Conservation (phyloP, 53 echinoderm and acorn worm species). For the Zoroaster sp. region DNA sequence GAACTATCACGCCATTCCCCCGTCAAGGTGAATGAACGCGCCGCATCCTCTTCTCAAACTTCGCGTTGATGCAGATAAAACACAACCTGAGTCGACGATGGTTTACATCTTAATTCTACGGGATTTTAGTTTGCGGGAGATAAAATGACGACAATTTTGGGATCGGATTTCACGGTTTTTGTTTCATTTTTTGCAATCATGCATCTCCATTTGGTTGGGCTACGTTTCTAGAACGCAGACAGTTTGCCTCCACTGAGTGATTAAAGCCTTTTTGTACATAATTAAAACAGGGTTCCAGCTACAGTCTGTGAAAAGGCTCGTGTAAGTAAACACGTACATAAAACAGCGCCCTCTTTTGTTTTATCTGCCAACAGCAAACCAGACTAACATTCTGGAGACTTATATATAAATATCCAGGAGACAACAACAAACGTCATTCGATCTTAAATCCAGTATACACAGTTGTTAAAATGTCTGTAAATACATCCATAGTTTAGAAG, state of each 20-base stretch:
- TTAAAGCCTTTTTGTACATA: no score
- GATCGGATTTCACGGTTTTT: conserved; percentile 14
- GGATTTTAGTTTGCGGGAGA: background rate
- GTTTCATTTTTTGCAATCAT: background rate
- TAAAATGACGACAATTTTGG: background rate
- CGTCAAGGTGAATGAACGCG: conserved; percentile 45
- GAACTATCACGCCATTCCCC: conserved; percentile 35
- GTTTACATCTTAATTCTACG: conserved; percentile 13
- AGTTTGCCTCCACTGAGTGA: no score
- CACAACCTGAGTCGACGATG: background rate
- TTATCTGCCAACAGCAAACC: background rate
- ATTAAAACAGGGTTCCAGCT: no score
- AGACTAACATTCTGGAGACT: no score
- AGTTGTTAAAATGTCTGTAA: no score
- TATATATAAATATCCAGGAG: no score
- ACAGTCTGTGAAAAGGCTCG: no score
- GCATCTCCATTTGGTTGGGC: no score
- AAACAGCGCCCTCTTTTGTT: conserved; percentile 31
- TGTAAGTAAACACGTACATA: conserved; percentile 3
- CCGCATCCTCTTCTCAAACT: background rate
- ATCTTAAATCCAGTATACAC: no score
- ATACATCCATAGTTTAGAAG: no score
- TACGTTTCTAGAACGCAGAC: background rate
- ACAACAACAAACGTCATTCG: no score
- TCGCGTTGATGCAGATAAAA: background rate